These are phyloP conservation scores for Nothobranchius kuhntae DNA, from an alignment of 2,113 vertebrate genomes.

Conservation along the genomic window DNA sequence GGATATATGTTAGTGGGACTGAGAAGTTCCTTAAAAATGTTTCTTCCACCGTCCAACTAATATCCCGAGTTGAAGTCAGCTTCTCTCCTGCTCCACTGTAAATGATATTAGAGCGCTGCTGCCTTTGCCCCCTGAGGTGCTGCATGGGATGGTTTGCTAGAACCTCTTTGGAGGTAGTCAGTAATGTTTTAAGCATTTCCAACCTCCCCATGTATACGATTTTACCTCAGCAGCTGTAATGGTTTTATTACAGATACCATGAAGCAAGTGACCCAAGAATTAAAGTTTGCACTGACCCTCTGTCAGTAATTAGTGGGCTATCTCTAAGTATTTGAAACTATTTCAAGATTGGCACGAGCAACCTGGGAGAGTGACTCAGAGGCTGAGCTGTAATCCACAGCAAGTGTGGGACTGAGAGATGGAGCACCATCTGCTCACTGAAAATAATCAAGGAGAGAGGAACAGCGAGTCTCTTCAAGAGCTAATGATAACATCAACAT, in stretches of 20 bases:
- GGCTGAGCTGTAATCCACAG: slow-evolving; percentile 59
- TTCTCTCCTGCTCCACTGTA: too few relatives aligned
- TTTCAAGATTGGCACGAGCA: slow-evolving; percentile 41
- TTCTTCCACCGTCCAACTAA: too few relatives aligned
- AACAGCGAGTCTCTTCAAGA: slow-evolving; percentile 34
- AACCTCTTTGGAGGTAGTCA: too few relatives aligned
- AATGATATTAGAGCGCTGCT: too few relatives aligned
- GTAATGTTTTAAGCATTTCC: too few relatives aligned
- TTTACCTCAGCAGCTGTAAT: too few relatives aligned
- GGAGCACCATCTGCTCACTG: slow-evolving; percentile 63
- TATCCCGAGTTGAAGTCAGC: too few relatives aligned
- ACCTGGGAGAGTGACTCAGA: slow-evolving; percentile 64
- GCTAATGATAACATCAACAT: slow-evolving; percentile 6
- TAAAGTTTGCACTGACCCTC: slow-evolving; percentile 14
- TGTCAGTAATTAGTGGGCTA: slow-evolving; percentile 24
- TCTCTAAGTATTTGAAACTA: slow-evolving; percentile 25
- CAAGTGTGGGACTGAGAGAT: slow-evolving; percentile 50
- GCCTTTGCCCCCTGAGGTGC: too few relatives aligned
- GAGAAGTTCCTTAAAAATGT: too few relatives aligned
- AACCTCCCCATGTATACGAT: too few relatives aligned
- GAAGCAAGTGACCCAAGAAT: slow-evolving; percentile 25
- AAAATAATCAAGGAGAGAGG: slow-evolving; percentile 46
- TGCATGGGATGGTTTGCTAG: too few relatives aligned
- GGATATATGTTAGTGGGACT: too few relatives aligned
- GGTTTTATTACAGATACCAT: neutral